Evolutionary conservation across 2,113 vertebrate species (phyloP).

Genomic region (Rhagologus leucostigma): DNA sequence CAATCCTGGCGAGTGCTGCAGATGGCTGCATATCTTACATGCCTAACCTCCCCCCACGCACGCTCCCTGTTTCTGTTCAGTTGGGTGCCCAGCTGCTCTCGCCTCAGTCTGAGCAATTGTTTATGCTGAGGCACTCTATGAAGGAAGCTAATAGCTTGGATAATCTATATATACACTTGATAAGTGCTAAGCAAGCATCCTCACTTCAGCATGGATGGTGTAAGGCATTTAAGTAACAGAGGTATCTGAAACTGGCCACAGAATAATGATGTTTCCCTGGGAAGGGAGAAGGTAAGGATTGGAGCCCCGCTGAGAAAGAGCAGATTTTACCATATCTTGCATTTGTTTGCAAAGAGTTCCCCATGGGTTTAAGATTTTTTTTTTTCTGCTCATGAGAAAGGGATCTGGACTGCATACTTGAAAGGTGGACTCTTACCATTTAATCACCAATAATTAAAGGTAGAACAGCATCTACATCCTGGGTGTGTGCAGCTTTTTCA

Average conservation of each 20-base stretch:
- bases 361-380: neutral
- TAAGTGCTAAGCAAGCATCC: neutral
- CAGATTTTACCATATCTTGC: neutral
- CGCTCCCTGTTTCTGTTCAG: neutral
- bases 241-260: neutral
- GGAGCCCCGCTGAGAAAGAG: neutral
- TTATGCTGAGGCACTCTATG: slow-evolving; percentile 11
- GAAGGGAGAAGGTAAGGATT: neutral
- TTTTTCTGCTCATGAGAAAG: neutral
- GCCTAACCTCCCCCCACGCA: slow-evolving; percentile 56
- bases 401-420: neutral
- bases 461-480: neutral
- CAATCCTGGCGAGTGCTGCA: neutral
- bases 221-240: neutral
- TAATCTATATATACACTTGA: neutral
- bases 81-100: slow-evolving; percentile 55
- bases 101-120: slow-evolving; percentile 62
- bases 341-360: neutral
- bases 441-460: neutral
- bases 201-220: neutral
- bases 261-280: neutral
- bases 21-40: slow-evolving; percentile 38
- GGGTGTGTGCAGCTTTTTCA: neutral
- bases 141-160: slow-evolving; percentile 16
- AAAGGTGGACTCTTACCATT: neutral